Conservation (phyloP, 1,140 invertebrate species). For the Drosophila pallidifrons region DNA sequence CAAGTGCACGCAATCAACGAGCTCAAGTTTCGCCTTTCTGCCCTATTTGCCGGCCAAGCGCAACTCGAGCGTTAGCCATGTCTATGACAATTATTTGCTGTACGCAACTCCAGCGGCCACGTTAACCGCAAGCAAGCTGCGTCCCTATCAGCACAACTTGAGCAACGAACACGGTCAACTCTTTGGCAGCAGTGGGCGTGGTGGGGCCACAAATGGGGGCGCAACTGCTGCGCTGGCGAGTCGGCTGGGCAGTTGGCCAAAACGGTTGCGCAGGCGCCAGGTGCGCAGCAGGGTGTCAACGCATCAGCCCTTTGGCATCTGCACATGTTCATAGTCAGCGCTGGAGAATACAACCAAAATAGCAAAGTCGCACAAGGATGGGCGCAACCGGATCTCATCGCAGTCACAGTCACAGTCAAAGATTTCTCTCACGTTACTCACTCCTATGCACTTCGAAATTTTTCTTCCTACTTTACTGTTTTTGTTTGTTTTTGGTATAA, state of each 20-base stretch:
- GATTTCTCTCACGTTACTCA: slow-evolving; percentile 43
- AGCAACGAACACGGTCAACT: slow-evolving; percentile 75
- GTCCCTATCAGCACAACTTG: slow-evolving; percentile 72
- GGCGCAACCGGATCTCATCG: slow-evolving; percentile 63
- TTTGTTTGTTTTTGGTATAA: slow-evolving; percentile 13
- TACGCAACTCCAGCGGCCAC: slow-evolving; percentile 63
- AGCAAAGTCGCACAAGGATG: slow-evolving; percentile 48
- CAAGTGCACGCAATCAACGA: slow-evolving; percentile 78
- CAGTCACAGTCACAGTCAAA: slow-evolving; percentile 31
- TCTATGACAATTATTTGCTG: slow-evolving; percentile 80
- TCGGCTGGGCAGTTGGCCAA: slow-evolving; percentile 62
- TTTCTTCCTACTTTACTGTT: slow-evolving; percentile 24
- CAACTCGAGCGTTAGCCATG: slow-evolving; percentile 80
- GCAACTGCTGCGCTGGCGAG: slow-evolving; percentile 8
- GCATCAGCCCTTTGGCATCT: slow-evolving; percentile 81
- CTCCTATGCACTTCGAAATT: slow-evolving; percentile 29
- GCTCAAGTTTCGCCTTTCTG: slow-evolving; percentile 79
- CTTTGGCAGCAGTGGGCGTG: slow-evolving; percentile 55
- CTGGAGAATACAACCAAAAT: slow-evolving; percentile 46
- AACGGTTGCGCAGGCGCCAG: slow-evolving; percentile 64
- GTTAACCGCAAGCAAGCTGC: slow-evolving; percentile 47
- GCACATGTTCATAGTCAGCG: slow-evolving; percentile 85
- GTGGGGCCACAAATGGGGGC: background rate
- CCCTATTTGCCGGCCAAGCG: slow-evolving; percentile 79
- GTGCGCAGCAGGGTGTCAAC: slow-evolving; percentile 80